Conservation (phyloP, 2,797 vertebrate species). For the Pseudochromis fuscus region DNA sequence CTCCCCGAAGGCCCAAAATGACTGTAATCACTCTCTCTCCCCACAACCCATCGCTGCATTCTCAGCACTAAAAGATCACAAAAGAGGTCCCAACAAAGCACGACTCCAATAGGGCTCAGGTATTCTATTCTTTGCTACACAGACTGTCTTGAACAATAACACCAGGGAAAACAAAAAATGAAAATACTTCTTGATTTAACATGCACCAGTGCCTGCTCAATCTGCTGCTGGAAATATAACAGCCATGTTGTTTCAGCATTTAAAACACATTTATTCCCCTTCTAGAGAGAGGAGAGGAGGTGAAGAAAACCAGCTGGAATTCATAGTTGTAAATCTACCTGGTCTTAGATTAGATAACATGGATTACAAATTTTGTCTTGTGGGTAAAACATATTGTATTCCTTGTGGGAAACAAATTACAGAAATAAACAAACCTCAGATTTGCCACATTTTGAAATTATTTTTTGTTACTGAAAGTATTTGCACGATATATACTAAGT, state of each 20-base stretch:
- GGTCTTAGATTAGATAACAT: background rate
- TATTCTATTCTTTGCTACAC: slow-evolving; percentile 44
- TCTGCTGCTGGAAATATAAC: background rate
- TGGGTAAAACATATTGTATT: background rate
- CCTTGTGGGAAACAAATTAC: background rate
- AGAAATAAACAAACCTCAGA: background rate
- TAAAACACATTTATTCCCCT: background rate
- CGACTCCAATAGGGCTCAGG: slow-evolving; percentile 46
- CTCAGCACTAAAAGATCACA: slow-evolving; percentile 68
- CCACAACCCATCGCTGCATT: slow-evolving; percentile 65
- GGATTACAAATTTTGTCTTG: background rate
- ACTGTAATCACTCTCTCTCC: slow-evolving; percentile 46
- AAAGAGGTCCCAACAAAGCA: slow-evolving; percentile 73
- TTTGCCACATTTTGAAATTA: too few species aligned
- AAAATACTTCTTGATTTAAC: slow-evolving; percentile 16
- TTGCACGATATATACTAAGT: too few species aligned
- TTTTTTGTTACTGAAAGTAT: too few species aligned
- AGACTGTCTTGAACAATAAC: slow-evolving; percentile 46
- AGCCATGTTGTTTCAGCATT: background rate
- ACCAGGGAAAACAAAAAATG: slow-evolving; percentile 14
- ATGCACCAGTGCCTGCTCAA: background rate
- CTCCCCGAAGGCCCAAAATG: slow-evolving; percentile 43
- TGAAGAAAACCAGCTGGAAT: background rate
- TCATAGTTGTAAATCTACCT: background rate
- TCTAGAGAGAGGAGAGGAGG: background rate